A percentile compares a stretch with the other conserved stretches of the same genome.
phyloP scores from a whole-genome alignment of 37 sponge, comb jelly and placozoan genomes.

The Aphrocallistes beatrix region DNA sequence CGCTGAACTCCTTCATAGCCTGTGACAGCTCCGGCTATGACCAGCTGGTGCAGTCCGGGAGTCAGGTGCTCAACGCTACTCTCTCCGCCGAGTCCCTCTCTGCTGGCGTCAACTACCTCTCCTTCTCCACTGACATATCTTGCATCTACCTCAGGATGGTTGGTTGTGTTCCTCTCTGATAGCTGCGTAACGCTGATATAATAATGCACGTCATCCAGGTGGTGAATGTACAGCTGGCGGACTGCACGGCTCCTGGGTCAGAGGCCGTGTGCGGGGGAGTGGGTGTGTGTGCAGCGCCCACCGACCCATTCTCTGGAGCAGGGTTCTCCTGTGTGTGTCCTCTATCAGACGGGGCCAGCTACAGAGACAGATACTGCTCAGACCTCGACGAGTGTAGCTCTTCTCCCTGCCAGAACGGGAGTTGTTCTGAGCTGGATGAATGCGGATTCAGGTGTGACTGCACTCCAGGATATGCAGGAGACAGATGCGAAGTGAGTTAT shows the following conservation, averaged over 20 bases:
- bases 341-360: constrained; percentile 24
- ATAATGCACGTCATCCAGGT: too few relatives aligned
- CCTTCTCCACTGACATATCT: not conserved
- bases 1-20: not conserved
- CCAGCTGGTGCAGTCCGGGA: not conserved
- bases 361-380: constrained; percentile 25
- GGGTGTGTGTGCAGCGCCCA: not conserved
- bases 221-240: not conserved
- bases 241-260: not conserved
- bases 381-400: constrained; percentile 43
- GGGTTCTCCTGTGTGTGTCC: constrained; percentile 36
- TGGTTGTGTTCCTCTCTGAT: not conserved
- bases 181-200: not conserved
- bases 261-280: not conserved
- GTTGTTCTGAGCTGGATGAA: constrained; percentile 6
- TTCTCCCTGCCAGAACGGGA: constrained; percentile 26
- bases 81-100: not conserved
- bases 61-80: not conserved
- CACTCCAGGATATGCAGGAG: constrained; percentile 2
- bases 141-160: constrained; percentile 12
- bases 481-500: constrained; percentile 5
- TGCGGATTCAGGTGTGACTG: constrained; percentile 24
- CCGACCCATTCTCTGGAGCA: not conserved
- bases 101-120: not conserved
- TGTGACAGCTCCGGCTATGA: not conserved